Percentiles rank a stretch among this genome's conserved stretches.
Conservation (phyloP, 2,888 invertebrate species). For the Chaitophorus viminalis region DNA sequence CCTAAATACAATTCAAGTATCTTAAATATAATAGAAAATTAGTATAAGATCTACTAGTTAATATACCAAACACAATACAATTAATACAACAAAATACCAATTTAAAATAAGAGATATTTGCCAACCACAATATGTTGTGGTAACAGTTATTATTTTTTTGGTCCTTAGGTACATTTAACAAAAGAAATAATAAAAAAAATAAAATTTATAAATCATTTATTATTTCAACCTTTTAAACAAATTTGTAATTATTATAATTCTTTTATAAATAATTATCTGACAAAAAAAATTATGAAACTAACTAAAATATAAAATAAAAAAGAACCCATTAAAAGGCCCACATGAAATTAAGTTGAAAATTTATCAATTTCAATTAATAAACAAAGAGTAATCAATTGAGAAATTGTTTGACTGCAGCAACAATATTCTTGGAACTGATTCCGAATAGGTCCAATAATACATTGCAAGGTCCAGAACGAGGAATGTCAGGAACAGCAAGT, state of each 20-base stretch:
- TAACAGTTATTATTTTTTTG: too few species aligned
- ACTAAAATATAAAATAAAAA: constrained; percentile 5
- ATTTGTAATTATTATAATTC: neutral
- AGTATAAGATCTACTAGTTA: too few species aligned
- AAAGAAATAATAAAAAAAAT: too few species aligned
- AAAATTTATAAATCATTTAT: neutral
- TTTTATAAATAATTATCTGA: neutral
- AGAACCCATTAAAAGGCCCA: neutral
- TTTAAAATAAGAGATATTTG: too few species aligned
- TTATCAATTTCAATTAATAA: neutral
- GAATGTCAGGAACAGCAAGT: constrained; percentile 83
- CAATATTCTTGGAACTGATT: constrained; percentile 84
- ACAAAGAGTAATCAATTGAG: constrained; percentile 24
- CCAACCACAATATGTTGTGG: too few species aligned
- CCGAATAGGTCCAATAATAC: constrained; percentile 89
- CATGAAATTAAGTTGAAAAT: neutral
- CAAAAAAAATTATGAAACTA: neutral
- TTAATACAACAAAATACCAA: too few species aligned
- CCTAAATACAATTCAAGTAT: too few species aligned
- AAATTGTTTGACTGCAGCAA: constrained; percentile 64
- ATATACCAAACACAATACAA: too few species aligned
- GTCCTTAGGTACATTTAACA: too few species aligned
- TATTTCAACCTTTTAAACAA: neutral
- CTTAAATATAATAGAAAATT: too few species aligned
- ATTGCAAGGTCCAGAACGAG: constrained; percentile 90